A percentile compares a stretch with the other conserved stretches of the same genome.
phyloP scores from a whole-genome alignment of 1,140 invertebrate species.

The Drosophila tsacasi region DNA sequence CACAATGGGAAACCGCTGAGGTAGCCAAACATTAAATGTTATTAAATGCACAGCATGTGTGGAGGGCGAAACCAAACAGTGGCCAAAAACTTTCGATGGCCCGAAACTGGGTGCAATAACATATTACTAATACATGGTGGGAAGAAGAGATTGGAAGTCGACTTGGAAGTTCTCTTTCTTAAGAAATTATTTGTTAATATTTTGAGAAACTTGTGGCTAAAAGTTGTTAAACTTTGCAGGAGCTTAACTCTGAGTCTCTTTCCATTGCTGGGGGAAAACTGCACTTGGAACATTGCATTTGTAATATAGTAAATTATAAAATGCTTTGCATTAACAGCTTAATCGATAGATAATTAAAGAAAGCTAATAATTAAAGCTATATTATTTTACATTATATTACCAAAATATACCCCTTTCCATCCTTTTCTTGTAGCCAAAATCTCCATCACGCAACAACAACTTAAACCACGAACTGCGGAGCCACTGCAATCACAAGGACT shows the following conservation, averaged over 20 bases:
- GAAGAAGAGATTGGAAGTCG: neutral
- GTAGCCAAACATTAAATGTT: conserved; percentile 74
- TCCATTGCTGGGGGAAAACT: neutral
- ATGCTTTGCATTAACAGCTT: neutral
- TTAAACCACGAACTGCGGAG: conserved; percentile 5
- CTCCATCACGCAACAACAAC: neutral
- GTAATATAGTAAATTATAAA: neutral
- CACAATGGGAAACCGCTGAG: conserved; percentile 57
- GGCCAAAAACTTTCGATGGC: conserved; percentile 59
- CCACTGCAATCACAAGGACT: conserved; percentile 25
- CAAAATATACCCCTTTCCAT: neutral
- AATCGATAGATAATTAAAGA: neutral
- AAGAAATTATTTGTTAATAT: neutral
- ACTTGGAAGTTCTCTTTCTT: neutral
- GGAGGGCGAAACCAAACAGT: conserved; percentile 50
- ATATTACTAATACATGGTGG: conserved; percentile 29
- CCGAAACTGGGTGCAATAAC: conserved; percentile 36
- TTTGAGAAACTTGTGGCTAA: neutral
- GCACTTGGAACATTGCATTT: neutral
- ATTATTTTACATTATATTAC: neutral
- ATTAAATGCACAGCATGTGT: conserved; percentile 74
- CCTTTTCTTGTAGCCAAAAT: neutral
- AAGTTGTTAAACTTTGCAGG: neutral
- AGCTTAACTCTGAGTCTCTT: neutral
- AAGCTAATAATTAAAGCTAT: neutral